Evolutionary conservation across 2,888 invertebrate genomes (phyloP), one percentile per base, ranked within the genome.

Genomic region (Melipona bicolor): DNA sequence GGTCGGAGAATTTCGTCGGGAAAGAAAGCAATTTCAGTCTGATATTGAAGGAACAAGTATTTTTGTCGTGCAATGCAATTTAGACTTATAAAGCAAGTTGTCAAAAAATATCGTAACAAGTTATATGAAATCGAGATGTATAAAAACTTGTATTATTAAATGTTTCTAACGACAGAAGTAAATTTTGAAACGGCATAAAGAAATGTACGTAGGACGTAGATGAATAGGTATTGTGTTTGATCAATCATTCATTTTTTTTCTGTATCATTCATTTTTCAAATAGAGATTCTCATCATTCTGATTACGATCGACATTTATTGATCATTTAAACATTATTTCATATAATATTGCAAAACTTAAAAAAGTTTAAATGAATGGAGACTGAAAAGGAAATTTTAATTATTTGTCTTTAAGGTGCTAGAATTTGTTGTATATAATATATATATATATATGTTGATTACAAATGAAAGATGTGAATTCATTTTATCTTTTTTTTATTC

Each of bases 341-440:
- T 15, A 32, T 43, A 50, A 68, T 50, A 68, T 19, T 27, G 50
- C 3, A 24, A 4, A 24, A 49, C 17, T 56, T 36, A 9, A 36
- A 9, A 21, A 49, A 17, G 73, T 64, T 56, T 17, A n/a, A 32
- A 72, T 5, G 24, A 56, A 54, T 62, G 50, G 82, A 56, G 36
- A 76, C 72, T 56, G 52, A 75, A 15, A 43, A 43, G 24, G 61
- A 71, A 68, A 27, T 70, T 64, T 49, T 62, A 54, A 73, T 80
- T 52, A 69, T 36, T 74, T 52, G 73, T 79, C 32, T 71, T 11
- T 52, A 68, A 64, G 74, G 70, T 62, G 62, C 62, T 74, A 77
- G 68, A 21, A 68, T 80, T 74, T 79, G 68, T 77, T 91, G 91
- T 92, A 91, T 67, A 49, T n/a, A 32, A 49, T 86, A 92, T 91